phyloP scores from a whole-genome alignment of 1,140 invertebrate genomes.

The Magallana angulata region DNA sequence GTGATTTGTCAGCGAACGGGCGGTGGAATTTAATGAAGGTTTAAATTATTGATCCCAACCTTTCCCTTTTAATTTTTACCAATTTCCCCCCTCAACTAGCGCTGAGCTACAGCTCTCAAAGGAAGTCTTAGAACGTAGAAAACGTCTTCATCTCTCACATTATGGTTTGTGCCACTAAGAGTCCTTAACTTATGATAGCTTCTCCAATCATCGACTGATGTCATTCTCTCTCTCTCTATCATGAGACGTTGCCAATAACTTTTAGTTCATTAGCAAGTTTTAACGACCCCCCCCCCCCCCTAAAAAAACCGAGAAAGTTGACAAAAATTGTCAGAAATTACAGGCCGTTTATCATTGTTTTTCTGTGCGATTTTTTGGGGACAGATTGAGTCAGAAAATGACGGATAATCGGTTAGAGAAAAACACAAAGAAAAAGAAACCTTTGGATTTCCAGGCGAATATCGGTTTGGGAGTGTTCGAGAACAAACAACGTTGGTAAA shows the following conservation, averaged over 20 bases:
- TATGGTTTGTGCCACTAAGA: not conserved
- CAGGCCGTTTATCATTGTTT: too few relatives aligned
- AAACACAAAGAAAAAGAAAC: too few relatives aligned
- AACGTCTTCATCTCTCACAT: not conserved
- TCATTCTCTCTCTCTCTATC: not conserved
- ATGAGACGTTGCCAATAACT: not conserved
- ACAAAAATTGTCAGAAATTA: too few relatives aligned
- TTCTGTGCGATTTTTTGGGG: too few relatives aligned
- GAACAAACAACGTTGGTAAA: too few relatives aligned
- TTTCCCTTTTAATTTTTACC: not conserved
- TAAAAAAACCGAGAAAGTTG: too few relatives aligned
- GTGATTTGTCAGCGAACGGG: too few relatives aligned
- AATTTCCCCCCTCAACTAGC: not conserved
- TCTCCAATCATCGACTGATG: not conserved
- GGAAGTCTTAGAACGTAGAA: slow-evolving; percentile 19
- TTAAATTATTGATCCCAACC: not conserved
- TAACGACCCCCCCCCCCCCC: not conserved
- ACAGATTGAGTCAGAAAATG: too few relatives aligned
- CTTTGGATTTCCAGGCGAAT: too few relatives aligned
- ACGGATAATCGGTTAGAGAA: too few relatives aligned
- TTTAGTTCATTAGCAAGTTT: not conserved
- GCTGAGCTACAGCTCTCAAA: not conserved
- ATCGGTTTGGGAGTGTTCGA: too few relatives aligned
- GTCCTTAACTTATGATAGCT: not conserved
- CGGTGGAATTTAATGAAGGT: too few relatives aligned